These are phyloP conservation scores for Esox masquinongy DNA, from an alignment of 2,797 vertebrate species.

Conservation along the genomic window DNA sequence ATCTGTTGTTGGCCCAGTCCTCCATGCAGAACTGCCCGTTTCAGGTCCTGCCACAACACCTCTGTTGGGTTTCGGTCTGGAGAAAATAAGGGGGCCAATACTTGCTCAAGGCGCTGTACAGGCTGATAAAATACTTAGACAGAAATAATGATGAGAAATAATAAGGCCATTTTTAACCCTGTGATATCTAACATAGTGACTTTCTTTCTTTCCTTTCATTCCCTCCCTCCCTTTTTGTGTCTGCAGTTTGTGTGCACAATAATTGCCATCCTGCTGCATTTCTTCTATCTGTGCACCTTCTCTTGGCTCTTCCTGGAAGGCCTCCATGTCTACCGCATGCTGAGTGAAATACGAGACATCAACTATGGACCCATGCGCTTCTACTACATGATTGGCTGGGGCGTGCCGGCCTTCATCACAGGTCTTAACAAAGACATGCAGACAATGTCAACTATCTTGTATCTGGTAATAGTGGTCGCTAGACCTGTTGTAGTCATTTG, in stretches of 20 bases:
- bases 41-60: too few species aligned
- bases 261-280: constrained; percentile 95
- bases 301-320: constrained; percentile 94
- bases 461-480: background rate
- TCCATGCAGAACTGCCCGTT: too few species aligned
- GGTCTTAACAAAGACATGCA: constrained; percentile 63
- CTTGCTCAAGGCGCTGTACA: too few species aligned
- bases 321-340: constrained; percentile 90
- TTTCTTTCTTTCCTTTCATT: background rate
- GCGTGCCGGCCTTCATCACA: constrained; percentile 92
- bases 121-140: too few species aligned
- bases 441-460: background rate
- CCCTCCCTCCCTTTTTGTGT: background rate
- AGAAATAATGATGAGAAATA: too few species aligned
- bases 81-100: too few species aligned
- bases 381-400: constrained; percentile 97
- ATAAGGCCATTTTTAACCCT: background rate
- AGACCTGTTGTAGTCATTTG: background rate
- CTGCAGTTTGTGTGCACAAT: constrained; percentile 90
- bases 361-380: constrained; percentile 95
- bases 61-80: too few species aligned
- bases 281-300: constrained; percentile 93
- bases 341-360: constrained; percentile 88
- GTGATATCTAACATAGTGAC: background rate
- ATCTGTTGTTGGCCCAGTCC: too few species aligned